Conservation (phyloP, 2,888 invertebrate species). For the Calliphora vomitoria region DNA sequence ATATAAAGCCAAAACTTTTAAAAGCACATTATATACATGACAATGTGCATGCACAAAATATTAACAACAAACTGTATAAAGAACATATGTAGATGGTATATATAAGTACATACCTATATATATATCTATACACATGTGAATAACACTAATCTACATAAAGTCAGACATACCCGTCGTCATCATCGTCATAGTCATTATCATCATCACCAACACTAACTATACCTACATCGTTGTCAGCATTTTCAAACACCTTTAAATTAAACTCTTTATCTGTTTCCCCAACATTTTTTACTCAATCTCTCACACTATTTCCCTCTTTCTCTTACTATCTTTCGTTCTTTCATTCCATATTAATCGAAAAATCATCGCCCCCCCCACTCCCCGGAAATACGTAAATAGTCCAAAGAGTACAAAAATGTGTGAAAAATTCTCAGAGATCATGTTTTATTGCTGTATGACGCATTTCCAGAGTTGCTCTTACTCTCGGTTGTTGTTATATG, state of each 20-base stretch:
- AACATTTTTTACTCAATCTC: not conserved
- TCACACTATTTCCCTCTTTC: not conserved
- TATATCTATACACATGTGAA: not conserved
- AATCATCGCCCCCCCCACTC: not conserved
- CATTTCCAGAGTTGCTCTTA: constrained; percentile 29
- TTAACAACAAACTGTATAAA: constrained; percentile 44
- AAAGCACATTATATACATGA: constrained; percentile 11
- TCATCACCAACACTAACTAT: too few species aligned
- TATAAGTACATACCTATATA: too few species aligned
- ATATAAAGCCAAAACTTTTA: constrained; percentile 23
- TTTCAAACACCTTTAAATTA: constrained; percentile 39
- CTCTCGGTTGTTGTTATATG: constrained; percentile 5
- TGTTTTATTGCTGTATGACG: constrained; percentile 46
- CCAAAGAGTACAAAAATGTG: not conserved
- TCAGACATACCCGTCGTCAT: not conserved
- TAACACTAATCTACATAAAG: constrained; percentile 30
- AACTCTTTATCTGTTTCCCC: constrained; percentile 31
- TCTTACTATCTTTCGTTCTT: constrained; percentile 2
- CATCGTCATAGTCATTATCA: constrained; percentile 13
- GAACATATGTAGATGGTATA: not conserved
- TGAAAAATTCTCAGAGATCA: constrained; percentile 45
- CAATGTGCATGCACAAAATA: constrained; percentile 60
- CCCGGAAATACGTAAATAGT: not conserved
- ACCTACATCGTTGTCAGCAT: not conserved
- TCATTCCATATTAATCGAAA: not conserved